phyloP scores from a whole-genome alignment of 2,113 vertebrate genomes.

The Plestiodon gilberti region DNA sequence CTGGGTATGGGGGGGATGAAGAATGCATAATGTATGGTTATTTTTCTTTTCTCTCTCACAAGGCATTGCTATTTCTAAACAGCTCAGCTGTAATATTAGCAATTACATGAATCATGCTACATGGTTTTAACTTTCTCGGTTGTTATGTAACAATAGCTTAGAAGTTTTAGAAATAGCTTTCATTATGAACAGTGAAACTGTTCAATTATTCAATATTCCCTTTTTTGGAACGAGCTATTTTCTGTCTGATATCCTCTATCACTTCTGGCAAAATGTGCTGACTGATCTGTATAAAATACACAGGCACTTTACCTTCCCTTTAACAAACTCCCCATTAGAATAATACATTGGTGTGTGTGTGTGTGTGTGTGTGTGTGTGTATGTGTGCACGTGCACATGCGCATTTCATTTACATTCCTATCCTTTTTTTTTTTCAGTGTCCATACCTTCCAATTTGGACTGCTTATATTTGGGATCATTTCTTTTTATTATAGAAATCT shows the following conservation, averaged over 20 bases:
- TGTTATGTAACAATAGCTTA: constrained; percentile 61
- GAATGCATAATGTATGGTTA: constrained; percentile 33
- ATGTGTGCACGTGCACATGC: too few relatives aligned
- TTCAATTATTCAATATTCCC: constrained; percentile 41
- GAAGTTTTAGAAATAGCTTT: constrained; percentile 54
- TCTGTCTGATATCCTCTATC: constrained; percentile 2
- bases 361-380: neutral
- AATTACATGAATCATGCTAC: constrained; percentile 64
- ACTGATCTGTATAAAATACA: constrained; percentile 9
- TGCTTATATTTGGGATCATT: neutral
- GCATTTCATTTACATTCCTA: neutral
- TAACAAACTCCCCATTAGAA: neutral
- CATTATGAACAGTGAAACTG: constrained; percentile 43
- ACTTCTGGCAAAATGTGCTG: constrained; percentile 28
- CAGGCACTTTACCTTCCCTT: neutral
- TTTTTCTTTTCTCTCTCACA: constrained; percentile 43
- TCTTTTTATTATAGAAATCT: neutral
- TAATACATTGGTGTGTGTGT: fast-evolving
- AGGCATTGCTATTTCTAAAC: constrained; percentile 57
- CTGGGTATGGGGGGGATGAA: neutral
- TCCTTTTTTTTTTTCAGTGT: neutral
- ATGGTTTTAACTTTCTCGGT: constrained; percentile 52
- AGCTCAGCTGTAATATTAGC: constrained; percentile 57
- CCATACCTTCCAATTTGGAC: neutral
- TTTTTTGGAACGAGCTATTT: neutral